Conservation (phyloP, 2,888 invertebrate species). For the Acrobasis suavella region DNA sequence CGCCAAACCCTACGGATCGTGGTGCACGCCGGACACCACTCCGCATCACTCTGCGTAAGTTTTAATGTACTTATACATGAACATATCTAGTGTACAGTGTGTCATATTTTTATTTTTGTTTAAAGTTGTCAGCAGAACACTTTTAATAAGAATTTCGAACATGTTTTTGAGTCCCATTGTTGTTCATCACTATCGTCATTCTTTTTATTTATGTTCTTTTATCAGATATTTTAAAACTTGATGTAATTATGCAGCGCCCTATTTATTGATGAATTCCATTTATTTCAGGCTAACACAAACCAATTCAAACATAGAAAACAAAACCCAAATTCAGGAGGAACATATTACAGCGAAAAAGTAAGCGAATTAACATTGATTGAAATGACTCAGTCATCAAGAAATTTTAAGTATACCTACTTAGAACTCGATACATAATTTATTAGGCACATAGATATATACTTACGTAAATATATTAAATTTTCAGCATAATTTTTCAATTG, state of each 20-base stretch:
- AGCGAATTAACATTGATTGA: constrained; percentile 20
- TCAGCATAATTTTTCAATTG: constrained; percentile 38
- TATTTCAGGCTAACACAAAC: constrained; percentile 44
- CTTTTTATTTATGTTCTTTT: no score
- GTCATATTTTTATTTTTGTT: no score
- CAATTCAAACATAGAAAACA: constrained; percentile 50
- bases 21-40: constrained; percentile 65
- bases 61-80: neutral
- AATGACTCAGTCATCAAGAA: neutral
- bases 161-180: no score
- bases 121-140: no score
- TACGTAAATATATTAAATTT: constrained; percentile 22
- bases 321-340: constrained; percentile 47
- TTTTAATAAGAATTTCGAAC: no score
- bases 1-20: constrained; percentile 56
- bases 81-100: no score
- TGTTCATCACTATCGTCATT: no score
- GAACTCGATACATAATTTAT: no score
- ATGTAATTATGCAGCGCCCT: neutral
- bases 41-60: constrained; percentile 58
- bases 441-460: neutral
- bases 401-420: neutral
- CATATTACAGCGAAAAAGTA: constrained; percentile 45
- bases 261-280: neutral
- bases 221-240: no score